Conservation (phyloP, 2,113 vertebrate genomes). For the Sturnus vulgaris region DNA sequence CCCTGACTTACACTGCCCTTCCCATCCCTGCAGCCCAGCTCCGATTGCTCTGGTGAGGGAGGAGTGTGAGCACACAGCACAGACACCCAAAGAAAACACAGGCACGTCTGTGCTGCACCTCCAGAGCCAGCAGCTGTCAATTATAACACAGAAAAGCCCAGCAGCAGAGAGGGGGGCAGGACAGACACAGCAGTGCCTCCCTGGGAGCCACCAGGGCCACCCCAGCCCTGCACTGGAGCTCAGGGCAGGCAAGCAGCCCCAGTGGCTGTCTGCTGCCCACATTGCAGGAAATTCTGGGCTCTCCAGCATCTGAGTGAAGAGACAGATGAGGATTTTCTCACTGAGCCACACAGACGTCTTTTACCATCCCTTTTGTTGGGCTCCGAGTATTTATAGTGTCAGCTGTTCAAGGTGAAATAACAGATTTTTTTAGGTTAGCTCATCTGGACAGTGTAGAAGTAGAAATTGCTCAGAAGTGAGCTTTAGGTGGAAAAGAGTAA, state of each 20-base stretch:
- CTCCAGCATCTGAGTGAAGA: not conserved
- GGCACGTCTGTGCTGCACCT: not conserved
- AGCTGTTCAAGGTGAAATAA: not conserved
- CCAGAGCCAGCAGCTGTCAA: not conserved
- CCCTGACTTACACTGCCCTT: not conserved
- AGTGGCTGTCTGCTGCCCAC: not conserved
- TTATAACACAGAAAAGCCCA: not conserved
- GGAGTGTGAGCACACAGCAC: fast-evolving
- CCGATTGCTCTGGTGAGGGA: not conserved
- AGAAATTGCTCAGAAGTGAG: not conserved
- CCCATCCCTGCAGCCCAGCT: conserved; percentile 14
- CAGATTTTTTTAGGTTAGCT: not conserved
- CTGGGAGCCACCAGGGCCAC: not conserved
- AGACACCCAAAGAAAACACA: fast-evolving
- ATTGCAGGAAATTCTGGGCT: not conserved
- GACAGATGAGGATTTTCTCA: not conserved
- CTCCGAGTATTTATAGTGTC: not conserved
- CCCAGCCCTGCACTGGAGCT: not conserved
- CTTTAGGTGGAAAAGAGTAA: not conserved
- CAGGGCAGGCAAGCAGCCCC: fast-evolving
- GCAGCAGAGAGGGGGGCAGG: not conserved
- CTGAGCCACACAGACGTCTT: not conserved
- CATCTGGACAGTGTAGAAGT: not conserved
- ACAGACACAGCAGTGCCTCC: not conserved
- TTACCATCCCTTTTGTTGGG: not conserved